Evolutionary conservation across 2,888 invertebrate genomes (phyloP), one percentile per base, ranked within the genome.

Genomic region (Drosophila testacea): DNA sequence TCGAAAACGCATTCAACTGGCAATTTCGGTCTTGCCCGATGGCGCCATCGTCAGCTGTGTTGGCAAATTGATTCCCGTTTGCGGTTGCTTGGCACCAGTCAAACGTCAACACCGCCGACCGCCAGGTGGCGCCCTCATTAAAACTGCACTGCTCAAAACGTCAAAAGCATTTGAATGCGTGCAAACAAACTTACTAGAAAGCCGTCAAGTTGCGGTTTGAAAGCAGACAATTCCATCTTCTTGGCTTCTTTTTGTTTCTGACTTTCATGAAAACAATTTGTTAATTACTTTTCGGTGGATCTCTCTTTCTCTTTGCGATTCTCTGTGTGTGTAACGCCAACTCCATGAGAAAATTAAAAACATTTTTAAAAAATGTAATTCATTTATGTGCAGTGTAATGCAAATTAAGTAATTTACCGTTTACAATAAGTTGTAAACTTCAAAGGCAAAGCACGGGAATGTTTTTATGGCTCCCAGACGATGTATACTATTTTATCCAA

Each of bases 1-100:
- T 86, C 82, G 89, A 86, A 89, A 86, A 86, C 77, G 88, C 89
- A 89, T 86, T 86, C 77, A 84, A 82, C 87, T 84, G 89, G 84
- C 88, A 86, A 86, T 89, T 86, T 87, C 65, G 78, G 85, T 72
- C 80, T 80, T 75, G 67, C 64, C 64, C 72, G 48, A 46, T 69
- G 78, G 75, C 83, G 73, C 73, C 76, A 67, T 64, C 57, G 72
- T 51, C 60, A 64, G 66, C 69, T 67, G 62, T 47, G 65, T 60
- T 66, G 72, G 71, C 81, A 83, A 86, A 89, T 86, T 89, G 87
- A 89, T 86, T 89, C 78, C 70, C 74, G 81, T 57, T 76, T 83
- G 87, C 73, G 87, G 89, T 80, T 68, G 60, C 73, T 73, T 78
- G 78, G 80, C 87, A 73, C 64, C 61, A 55, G 52, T 38, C 67